These are phyloP conservation scores for Spodoptera frugiperda DNA, from an alignment of 1,140 invertebrate species.

Conservation along the genomic window DNA sequence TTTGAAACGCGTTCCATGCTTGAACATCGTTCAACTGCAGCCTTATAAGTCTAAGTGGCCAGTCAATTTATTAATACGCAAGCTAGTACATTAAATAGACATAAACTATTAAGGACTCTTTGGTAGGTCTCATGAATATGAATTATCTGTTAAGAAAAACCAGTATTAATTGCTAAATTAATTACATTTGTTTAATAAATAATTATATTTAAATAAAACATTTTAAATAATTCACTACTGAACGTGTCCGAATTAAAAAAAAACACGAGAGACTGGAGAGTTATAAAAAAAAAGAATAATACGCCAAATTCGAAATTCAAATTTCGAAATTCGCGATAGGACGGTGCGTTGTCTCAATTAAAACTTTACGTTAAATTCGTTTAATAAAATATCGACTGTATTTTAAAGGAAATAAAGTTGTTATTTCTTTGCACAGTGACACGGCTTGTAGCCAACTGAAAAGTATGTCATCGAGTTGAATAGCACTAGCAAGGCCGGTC, in stretches of 20 bases:
- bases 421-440: slow-evolving; percentile 58
- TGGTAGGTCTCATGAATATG: slow-evolving; percentile 10
- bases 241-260: slow-evolving; percentile 21
- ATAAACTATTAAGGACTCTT: slow-evolving; percentile 1
- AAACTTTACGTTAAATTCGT: slow-evolving; percentile 61
- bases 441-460: slow-evolving; percentile 82
- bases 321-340: slow-evolving; percentile 71
- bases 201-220: slow-evolving; percentile 10
- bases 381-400: slow-evolving; percentile 61
- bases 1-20: not conserved
- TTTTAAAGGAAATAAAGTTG: slow-evolving; percentile 57
- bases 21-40: not conserved
- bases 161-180: not conserved
- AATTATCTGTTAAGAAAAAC: slow-evolving; percentile 8
- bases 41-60: not conserved
- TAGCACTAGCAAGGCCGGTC: slow-evolving; percentile 79
- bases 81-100: not conserved
- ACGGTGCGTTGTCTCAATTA: slow-evolving; percentile 81
- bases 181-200: not conserved
- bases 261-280: not conserved
- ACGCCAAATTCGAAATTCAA: slow-evolving; percentile 82
- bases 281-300: slow-evolving; percentile 44
- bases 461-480: slow-evolving; percentile 84
- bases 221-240: slow-evolving; percentile 13
- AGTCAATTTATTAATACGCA: not conserved